Evolutionary conservation across 2,888 invertebrate genomes (phyloP).

Genomic region (Hoplodrina ambigua): DNA sequence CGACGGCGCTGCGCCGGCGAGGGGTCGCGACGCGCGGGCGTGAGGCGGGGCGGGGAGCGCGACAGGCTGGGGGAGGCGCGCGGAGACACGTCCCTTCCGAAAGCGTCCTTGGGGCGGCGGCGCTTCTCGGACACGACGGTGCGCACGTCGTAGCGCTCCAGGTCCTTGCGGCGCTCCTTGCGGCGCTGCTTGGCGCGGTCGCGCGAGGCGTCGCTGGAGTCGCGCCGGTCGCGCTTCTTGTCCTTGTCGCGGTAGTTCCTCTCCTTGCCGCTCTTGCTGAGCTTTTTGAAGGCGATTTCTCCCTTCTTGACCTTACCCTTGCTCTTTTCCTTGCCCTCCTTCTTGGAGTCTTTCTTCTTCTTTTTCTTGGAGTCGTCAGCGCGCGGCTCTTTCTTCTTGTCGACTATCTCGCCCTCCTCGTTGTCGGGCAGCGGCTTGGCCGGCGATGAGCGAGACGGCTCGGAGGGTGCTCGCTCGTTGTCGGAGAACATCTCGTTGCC

Average conservation of each 20-base stretch:
- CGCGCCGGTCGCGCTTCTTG: slow-evolving; percentile 70
- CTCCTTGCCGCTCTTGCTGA: slow-evolving; percentile 92
- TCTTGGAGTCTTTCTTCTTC: slow-evolving; percentile 89
- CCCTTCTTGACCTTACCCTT: slow-evolving; percentile 89
- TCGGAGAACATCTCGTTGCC: slow-evolving; percentile 92
- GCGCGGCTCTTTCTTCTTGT: slow-evolving; percentile 75
- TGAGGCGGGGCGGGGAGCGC: slow-evolving; percentile 55
- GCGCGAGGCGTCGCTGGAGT: slow-evolving; percentile 66
- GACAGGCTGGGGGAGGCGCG: slow-evolving; percentile 63
- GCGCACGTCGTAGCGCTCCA: slow-evolving; percentile 96
- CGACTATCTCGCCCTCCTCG: slow-evolving; percentile 91
- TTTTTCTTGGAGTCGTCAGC: slow-evolving; percentile 83
- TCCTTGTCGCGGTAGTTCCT: slow-evolving; percentile 91
- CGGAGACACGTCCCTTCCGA: slow-evolving; percentile 93
- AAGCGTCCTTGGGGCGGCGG: slow-evolving; percentile 93
- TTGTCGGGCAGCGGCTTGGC: slow-evolving; percentile 76
- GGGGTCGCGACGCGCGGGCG: slow-evolving; percentile 30
- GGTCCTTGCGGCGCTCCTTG: slow-evolving; percentile 93
- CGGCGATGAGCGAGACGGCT: slow-evolving; percentile 79
- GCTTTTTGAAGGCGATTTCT: slow-evolving; percentile 94
- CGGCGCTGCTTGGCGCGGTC: slow-evolving; percentile 82
- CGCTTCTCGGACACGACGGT: slow-evolving; percentile 93
- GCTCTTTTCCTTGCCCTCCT: slow-evolving; percentile 82
- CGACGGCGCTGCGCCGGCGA: slow-evolving; percentile 49
- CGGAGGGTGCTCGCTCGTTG: slow-evolving; percentile 83